A percentile compares a stretch with the other conserved stretches of the same genome.
Evolutionary conservation across 1,140 invertebrate genomes (phyloP).

Genomic region (Drosophila cardini): DNA sequence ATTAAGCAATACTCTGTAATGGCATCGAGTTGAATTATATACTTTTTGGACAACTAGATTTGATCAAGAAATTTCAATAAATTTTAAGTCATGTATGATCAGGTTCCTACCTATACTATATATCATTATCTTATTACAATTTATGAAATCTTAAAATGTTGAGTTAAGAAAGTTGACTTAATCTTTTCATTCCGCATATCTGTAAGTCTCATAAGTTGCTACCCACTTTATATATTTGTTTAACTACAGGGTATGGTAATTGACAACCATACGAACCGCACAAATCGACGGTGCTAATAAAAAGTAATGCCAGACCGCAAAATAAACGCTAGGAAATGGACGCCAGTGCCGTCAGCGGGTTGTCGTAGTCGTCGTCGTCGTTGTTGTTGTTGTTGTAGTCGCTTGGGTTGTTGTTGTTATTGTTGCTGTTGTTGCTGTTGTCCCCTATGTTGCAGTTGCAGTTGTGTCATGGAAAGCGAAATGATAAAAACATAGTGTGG

Average conservation of each 20-base stretch:
- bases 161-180: too few species aligned
- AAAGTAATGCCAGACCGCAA: constrained; percentile 72
- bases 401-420: neutral
- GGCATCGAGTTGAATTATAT: neutral
- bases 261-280: constrained; percentile 37
- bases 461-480: constrained; percentile 51
- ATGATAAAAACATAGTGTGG: constrained; percentile 70
- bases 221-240: neutral
- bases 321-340: constrained; percentile 77
- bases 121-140: too few species aligned
- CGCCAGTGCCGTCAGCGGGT: constrained; percentile 46
- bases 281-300: constrained; percentile 70
- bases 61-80: neutral
- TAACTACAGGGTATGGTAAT: constrained; percentile 31
- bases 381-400: constrained; percentile 1
- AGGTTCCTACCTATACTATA: neutral
- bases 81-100: neutral
- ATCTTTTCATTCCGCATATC: too few species aligned
- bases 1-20: constrained; percentile 16
- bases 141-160: too few species aligned
- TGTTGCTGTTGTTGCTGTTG: constrained; percentile 17
- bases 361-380: constrained; percentile 25
- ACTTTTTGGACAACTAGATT: neutral
- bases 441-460: constrained; percentile 2
- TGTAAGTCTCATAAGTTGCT: neutral